phyloP scores from a whole-genome alignment of 2,797 vertebrate species.

The Sciaenops ocellatus region DNA sequence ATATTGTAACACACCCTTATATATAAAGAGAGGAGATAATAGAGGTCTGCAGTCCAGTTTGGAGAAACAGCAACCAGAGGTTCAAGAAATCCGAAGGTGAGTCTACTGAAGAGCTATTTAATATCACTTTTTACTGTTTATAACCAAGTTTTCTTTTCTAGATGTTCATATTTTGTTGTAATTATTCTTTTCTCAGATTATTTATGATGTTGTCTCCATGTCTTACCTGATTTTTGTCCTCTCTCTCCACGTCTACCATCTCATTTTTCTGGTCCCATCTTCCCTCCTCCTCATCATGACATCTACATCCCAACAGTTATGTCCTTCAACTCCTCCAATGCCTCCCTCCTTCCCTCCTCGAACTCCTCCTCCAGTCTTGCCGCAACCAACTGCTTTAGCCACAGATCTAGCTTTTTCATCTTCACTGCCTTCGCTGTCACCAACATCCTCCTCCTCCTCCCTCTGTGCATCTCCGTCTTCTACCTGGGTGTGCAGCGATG shows the following conservation, averaged over 20 bases:
- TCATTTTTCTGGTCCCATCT: not conserved
- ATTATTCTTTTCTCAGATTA: not conserved
- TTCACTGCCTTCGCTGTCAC: not conserved
- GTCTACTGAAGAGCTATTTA: not conserved
- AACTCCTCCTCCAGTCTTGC: rapidly evolving
- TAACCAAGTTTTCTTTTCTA: not conserved
- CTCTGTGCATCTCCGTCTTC: conserved; percentile 23
- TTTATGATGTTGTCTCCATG: not conserved
- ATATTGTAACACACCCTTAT: not conserved
- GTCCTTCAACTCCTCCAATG: conserved; percentile 17
- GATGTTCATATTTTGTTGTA: too few relatives aligned
- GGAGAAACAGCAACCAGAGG: not conserved
- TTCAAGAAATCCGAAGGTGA: conserved; percentile 9
- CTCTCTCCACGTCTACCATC: not conserved
- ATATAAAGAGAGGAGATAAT: not conserved
- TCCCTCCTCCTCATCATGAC: not conserved
- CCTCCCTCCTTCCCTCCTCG: conserved; percentile 1
- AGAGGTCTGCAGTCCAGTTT: not conserved
- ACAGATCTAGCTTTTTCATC: rapidly evolving
- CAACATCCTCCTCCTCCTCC: conserved; percentile 25
- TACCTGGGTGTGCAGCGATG: conserved; percentile 19
- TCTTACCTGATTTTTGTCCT: not conserved
- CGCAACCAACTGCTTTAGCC: rapidly evolving
- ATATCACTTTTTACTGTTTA: not conserved
- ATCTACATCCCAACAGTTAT: conserved; percentile 8